Evolutionary conservation across 2,797 vertebrate species (phyloP), one percentile per base, ranked within the genome.

Genomic region (Peromyscus nudipes): DNA sequence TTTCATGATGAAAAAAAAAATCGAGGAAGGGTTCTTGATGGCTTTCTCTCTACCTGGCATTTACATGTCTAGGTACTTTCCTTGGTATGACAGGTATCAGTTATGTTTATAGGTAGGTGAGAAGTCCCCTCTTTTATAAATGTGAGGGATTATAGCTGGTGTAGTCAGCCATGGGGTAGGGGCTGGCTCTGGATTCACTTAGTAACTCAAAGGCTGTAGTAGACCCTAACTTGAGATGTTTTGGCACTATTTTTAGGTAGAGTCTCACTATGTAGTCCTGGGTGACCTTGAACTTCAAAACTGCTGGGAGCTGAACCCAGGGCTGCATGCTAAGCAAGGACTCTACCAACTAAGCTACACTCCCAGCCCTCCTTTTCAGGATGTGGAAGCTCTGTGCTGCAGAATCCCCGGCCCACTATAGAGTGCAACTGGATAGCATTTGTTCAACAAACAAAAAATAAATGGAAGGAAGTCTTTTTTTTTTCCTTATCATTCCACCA

Each of bases 51-150:
- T n/a, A 80, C 49, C 69, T 96, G 85, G 91, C 91, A 96, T 94
- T 89, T 89, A 16, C 89, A 94, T 93, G 62, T 85, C 69, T 60
- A 90, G 76, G 65, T 37, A 77, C 84, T 96, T 96, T 84, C 65
- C 86, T 82, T 95, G 90, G 79, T 82, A 92, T 0, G 0, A 34
- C 57, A 64, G 16, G 76, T 75, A 85, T 90, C 71, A 69, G 40
- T 92, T 95, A 71, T 62, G 57, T 79, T 89, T 85, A 19, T 65
- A n/a, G 31, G 46, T 65, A 37, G n/a, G 52, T 84, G 94, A 87
- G 93, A 90, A 73, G 12, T 40, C 62, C 40, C 60, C n/a, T 52
- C 85, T 84, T 27, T 92, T 94, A 76, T 91, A 71, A 86, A 69
- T 4, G 8, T 17, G 10, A 40, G n/a, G 67, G 49, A 40, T 52